phyloP scores from a whole-genome alignment of 2,113 vertebrate genomes.

The Amphiprion percula region DNA sequence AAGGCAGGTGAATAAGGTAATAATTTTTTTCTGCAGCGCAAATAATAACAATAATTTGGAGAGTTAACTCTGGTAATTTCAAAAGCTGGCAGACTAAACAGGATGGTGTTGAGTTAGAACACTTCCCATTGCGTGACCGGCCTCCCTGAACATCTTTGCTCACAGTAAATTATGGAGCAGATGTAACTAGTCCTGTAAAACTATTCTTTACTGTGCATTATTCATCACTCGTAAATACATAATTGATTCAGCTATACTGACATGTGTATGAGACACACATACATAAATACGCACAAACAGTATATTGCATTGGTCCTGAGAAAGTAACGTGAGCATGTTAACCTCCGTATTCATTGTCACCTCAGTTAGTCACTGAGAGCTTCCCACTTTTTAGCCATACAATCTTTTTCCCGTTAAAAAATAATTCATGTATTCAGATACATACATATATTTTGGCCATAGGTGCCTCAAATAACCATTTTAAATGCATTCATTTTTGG shows the following conservation, averaged over 20 bases:
- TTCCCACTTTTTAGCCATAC: too few species aligned
- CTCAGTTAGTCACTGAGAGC: too few species aligned
- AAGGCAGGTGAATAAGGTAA: conserved; percentile 5
- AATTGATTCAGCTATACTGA: conserved; percentile 46
- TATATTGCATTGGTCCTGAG: conserved; percentile 6
- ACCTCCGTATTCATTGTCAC: not conserved
- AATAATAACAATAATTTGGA: not conserved
- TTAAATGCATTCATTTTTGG: conserved; percentile 3
- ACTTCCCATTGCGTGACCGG: conserved; percentile 63
- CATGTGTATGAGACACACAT: conserved; percentile 5
- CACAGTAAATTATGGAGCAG: conserved; percentile 69
- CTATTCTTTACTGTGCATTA: conserved; percentile 73
- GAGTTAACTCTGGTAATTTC: conserved; percentile 8
- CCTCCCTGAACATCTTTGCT: conserved; percentile 58
- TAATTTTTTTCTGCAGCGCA: not conserved
- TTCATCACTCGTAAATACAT: conserved; percentile 70
- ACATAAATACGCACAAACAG: conserved; percentile 14
- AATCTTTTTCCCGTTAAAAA: too few species aligned
- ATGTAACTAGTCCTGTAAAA: conserved; percentile 75
- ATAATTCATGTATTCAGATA: not conserved
- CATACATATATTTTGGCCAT: not conserved
- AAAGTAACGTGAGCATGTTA: not conserved
- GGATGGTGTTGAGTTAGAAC: not conserved
- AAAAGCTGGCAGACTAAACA: not conserved
- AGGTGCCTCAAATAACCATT: too few species aligned